Evolutionary conservation across 2,888 invertebrate genomes (phyloP).

Genomic region (Cyclophora punctaria): DNA sequence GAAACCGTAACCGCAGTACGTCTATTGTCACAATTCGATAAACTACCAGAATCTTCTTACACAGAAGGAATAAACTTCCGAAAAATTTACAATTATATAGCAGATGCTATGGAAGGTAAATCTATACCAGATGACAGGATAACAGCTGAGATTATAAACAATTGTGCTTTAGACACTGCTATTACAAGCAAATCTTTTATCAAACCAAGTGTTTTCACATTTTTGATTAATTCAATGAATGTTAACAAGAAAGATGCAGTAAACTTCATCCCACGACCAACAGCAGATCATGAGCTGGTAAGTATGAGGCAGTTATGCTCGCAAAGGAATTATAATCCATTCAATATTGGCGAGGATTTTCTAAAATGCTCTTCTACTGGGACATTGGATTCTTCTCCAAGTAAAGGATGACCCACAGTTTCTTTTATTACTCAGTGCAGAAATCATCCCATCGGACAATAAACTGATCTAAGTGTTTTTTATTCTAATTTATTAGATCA

Average conservation of each 20-base stretch:
- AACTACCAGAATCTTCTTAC: conserved; percentile 31
- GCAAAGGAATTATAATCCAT: conserved; percentile 48
- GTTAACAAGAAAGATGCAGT: conserved; percentile 26
- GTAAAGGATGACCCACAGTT: too few relatives aligned
- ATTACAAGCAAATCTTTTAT: conserved; percentile 46
- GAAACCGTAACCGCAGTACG: conserved; percentile 47
- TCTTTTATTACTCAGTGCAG: too few relatives aligned
- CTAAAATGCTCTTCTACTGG: conserved; percentile 11
- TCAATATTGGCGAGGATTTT: conserved; percentile 39
- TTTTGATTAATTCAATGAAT: conserved; percentile 32
- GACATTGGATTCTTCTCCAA: too few relatives aligned
- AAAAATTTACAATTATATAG: conserved; percentile 46
- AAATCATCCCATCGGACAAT: too few relatives aligned
- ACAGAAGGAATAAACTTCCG: conserved; percentile 47
- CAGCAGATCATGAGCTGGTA: conserved; percentile 30
- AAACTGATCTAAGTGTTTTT: too few relatives aligned
- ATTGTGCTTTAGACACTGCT: conserved; percentile 52
- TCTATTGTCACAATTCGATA: conserved; percentile 55
- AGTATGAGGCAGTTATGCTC: conserved; percentile 35
- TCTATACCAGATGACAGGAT: conserved; percentile 30
- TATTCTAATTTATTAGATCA: too few relatives aligned
- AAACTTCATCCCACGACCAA: conserved; percentile 29
- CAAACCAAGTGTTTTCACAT: conserved; percentile 25
- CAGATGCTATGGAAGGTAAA: conserved; percentile 60
- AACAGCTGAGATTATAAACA: conserved; percentile 32